Base-by-base conservation (phyloP, 2,113 vertebrate species). In the Neofelis nebulosa region DNA sequence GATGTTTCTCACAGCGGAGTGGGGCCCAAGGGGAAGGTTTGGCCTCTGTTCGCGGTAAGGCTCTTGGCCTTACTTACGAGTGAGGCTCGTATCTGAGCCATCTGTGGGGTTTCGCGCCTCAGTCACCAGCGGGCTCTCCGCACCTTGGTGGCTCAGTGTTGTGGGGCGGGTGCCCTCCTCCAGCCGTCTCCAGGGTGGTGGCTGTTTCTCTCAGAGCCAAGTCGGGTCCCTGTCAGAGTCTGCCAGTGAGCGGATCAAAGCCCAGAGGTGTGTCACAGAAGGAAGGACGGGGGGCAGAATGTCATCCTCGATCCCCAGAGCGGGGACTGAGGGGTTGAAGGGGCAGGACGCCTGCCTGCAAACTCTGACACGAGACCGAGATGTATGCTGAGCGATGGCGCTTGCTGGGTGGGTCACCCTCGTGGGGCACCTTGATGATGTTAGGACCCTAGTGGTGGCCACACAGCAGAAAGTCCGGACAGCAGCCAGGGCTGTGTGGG, bases 71-170 rank as follows among this genome's bases (percentile, higher is more conserved):
- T n/a, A n/a, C n/a, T n/a, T n/a, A n/a, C n/a, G n/a, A n/a, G n/a
- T n/a, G n/a, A n/a, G n/a, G n/a, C n/a, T n/a, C 2, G 12, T 18
- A 33, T 21, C 7, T 0, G 50, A 33, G 15, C n/a, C n/a, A n/a
- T n/a, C n/a, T n/a, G n/a, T n/a, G n/a, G 33, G 65, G 27, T 18
- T 0, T 2, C 69, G 50, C 21, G 0, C 0, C 0, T 52, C 5
- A 1, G 41, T 33, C 23, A 4, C 65, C 2, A 0, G 31, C 5
- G 45, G 23, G 5, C 19, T 10, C 9, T 5, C 21, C 29, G 18
- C 7, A 4, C 27, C 3, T 3, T 3, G 14, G 52, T 45, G 71
- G 10, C 81, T 78, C 0, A 15, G 12, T 23, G 16, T 36, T 27
- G 61, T 33, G 45, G 14, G 5, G 4, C 0, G 0, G 18, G 5